A percentile compares a stretch with the other conserved stretches of the same genome.
phyloP scores from a whole-genome alignment of 2,113 vertebrate genomes.

The Thamnaconus septentrionalis region DNA sequence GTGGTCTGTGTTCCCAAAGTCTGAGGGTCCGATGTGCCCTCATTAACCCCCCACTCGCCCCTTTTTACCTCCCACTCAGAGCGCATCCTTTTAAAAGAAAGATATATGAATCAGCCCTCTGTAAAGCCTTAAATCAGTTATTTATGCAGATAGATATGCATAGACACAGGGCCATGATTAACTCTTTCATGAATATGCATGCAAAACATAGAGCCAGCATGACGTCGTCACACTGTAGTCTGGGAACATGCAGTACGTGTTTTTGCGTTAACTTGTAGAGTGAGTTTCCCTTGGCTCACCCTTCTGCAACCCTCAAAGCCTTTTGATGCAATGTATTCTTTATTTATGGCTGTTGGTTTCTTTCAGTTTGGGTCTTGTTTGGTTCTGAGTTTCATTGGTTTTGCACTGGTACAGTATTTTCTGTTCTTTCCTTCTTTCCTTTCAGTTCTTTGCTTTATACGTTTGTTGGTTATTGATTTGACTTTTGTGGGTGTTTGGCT shows the following conservation, averaged over 20 bases:
- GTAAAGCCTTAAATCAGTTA: slow-evolving; percentile 29
- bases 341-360: slow-evolving; percentile 67
- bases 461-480: slow-evolving; percentile 41
- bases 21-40: neutral
- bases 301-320: slow-evolving; percentile 74
- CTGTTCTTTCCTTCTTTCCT: slow-evolving; percentile 54
- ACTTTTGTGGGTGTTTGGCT: slow-evolving; percentile 56
- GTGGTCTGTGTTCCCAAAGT: too few relatives aligned
- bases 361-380: slow-evolving; percentile 72
- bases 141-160: slow-evolving; percentile 18
- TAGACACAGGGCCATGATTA: slow-evolving; percentile 4
- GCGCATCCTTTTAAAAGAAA: slow-evolving; percentile 32
- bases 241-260: neutral
- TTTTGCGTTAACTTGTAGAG: slow-evolving; percentile 5
- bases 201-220: neutral
- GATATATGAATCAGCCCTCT: slow-evolving; percentile 43
- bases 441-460: slow-evolving; percentile 64
- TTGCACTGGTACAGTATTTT: slow-evolving; percentile 71
- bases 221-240: neutral
- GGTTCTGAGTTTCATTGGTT: slow-evolving; percentile 68
- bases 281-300: slow-evolving; percentile 63
- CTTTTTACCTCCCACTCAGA: neutral
- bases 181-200: neutral
- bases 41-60: slow-evolving; percentile 6
- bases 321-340: slow-evolving; percentile 76